A percentile compares a stretch with the other conserved stretches of the same genome.
These are phyloP conservation scores for Mionectes olivaceus DNA, from an alignment of 2,797 vertebrate genomes.

Conservation along the genomic window DNA sequence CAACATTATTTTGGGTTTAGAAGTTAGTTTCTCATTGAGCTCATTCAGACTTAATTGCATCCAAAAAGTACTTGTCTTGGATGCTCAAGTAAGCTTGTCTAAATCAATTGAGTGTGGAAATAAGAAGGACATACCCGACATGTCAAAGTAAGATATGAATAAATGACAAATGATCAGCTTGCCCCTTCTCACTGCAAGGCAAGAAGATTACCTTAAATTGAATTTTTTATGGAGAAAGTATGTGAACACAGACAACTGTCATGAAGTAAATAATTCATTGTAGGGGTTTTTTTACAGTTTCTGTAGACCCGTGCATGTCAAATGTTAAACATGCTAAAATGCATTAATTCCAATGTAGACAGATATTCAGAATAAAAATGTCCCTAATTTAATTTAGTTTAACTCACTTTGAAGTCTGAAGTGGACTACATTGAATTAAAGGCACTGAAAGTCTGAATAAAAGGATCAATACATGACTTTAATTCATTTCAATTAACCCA, in stretches of 20 bases:
- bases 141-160: not conserved
- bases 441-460: not conserved
- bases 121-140: not conserved
- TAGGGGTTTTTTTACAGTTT: not conserved
- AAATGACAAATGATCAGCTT: not conserved
- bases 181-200: not conserved
- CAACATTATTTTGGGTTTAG: not conserved
- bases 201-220: not conserved
- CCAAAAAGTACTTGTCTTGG: not conserved
- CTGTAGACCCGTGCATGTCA: not conserved
- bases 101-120: not conserved
- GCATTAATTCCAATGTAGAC: not conserved
- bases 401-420: constrained; percentile 2
- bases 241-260: not conserved
- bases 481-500: constrained; percentile 5
- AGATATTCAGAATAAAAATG: not conserved
- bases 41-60: not conserved
- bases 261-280: not conserved
- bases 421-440: not conserved
- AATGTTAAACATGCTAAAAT: not conserved
- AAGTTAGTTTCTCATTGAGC: not conserved
- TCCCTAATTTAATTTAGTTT: not conserved
- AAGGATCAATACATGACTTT: not conserved
- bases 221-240: not conserved
- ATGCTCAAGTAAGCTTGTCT: not conserved